Conservation (phyloP, 2,888 invertebrate genomes). For the Campaea margaritaria region DNA sequence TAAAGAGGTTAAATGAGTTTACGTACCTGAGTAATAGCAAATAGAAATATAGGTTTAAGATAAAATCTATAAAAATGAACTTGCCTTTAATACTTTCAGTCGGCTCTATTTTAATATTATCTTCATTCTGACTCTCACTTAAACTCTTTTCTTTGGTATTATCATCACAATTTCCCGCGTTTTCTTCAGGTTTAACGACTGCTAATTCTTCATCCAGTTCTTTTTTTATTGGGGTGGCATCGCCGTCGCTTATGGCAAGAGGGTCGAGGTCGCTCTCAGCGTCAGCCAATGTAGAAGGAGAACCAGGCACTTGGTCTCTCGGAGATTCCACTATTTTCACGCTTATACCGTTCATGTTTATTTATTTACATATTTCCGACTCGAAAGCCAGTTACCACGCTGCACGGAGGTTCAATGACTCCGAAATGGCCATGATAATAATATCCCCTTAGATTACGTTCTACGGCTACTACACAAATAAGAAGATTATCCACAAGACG, state of each 20-base stretch:
- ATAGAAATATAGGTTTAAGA: background rate
- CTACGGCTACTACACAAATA: slow-evolving; percentile 37
- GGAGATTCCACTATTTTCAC: slow-evolving; percentile 78
- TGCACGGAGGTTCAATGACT: slow-evolving; percentile 75
- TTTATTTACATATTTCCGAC: slow-evolving; percentile 84
- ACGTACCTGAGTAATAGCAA: background rate
- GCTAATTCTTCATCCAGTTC: slow-evolving; percentile 49
- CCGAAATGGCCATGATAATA: slow-evolving; percentile 66
- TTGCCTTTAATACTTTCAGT: slow-evolving; percentile 57
- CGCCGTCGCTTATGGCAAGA: slow-evolving; percentile 68
- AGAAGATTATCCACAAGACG: slow-evolving; percentile 26
- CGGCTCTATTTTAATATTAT: slow-evolving; percentile 50
- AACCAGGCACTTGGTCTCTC: slow-evolving; percentile 66
- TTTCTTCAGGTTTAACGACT: slow-evolving; percentile 48
- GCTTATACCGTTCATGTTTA: slow-evolving; percentile 84
- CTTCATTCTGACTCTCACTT: slow-evolving; percentile 58
- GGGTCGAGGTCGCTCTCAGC: slow-evolving; percentile 75
- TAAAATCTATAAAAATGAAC: slow-evolving; percentile 19
- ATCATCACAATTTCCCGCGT: slow-evolving; percentile 76
- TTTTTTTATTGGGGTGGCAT: slow-evolving; percentile 53
- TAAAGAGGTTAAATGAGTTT: background rate
- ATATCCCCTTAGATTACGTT: slow-evolving; percentile 38
- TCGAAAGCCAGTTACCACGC: slow-evolving; percentile 77
- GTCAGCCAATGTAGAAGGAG: slow-evolving; percentile 58
- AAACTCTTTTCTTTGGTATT: slow-evolving; percentile 80